A percentile compares a stretch with the other conserved stretches of the same genome.
These are phyloP conservation scores for Gymnopithys bicolor DNA, from an alignment of 2,797 vertebrate genomes.

Conservation along the genomic window DNA sequence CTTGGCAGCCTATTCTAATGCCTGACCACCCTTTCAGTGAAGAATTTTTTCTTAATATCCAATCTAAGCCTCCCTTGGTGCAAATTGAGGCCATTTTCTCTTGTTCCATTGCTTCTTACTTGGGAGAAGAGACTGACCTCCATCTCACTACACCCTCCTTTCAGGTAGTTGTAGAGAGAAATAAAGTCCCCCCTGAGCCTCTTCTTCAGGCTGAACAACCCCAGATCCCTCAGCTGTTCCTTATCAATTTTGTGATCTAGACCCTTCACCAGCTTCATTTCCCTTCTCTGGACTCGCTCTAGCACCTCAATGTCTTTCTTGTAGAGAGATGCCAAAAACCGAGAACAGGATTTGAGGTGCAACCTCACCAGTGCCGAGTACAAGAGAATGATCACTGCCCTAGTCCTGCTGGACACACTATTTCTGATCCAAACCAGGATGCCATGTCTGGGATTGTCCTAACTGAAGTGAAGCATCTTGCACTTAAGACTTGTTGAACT, in stretches of 20 bases:
- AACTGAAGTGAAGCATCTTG: neutral
- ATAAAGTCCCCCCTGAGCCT: neutral
- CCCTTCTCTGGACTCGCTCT: neutral
- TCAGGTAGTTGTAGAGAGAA: neutral
- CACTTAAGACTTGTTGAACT: neutral
- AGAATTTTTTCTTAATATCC: neutral
- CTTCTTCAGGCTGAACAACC: no score
- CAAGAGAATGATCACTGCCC: neutral
- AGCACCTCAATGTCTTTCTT: neutral
- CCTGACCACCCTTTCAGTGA: neutral
- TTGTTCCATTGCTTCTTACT: neutral
- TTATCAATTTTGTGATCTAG: neutral
- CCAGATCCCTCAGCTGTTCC: no score
- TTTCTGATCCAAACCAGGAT: neutral
- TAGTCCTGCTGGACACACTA: neutral
- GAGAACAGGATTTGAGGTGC: neutral
- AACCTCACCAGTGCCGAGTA: neutral
- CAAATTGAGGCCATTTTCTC: neutral
- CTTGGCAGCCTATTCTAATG: neutral
- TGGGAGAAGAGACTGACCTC: neutral
- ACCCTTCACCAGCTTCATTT: neutral
- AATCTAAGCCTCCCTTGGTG: neutral
- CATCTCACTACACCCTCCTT: neutral
- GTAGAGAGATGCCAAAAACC: neutral
- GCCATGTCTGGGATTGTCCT: neutral